These are phyloP conservation scores for Rhea americana DNA, from an alignment of 2,113 vertebrate species.

Conservation along the genomic window DNA sequence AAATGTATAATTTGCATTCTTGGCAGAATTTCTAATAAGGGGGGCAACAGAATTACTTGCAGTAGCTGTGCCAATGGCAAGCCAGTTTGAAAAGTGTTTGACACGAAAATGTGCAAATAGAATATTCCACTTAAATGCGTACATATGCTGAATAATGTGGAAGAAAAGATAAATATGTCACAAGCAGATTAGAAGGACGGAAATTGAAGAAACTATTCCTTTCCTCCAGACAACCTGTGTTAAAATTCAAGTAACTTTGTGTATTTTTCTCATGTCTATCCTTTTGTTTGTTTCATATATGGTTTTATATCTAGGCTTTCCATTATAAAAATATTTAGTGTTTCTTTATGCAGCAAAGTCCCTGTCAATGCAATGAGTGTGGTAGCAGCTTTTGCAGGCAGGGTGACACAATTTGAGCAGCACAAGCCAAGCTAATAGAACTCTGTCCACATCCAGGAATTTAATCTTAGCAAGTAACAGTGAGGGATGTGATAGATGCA, in stretches of 20 bases:
- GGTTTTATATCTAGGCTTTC: neutral
- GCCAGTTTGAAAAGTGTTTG: neutral
- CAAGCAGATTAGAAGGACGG: neutral
- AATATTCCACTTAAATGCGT: neutral
- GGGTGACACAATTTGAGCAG: neutral
- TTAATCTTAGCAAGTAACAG: neutral
- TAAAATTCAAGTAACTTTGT: neutral
- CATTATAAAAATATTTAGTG: neutral
- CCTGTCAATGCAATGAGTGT: fast-evolving
- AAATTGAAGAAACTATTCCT: neutral
- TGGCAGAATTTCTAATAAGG: neutral
- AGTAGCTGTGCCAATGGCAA: neutral
- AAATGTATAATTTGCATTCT: conserved; percentile 26
- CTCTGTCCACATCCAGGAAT: neutral
- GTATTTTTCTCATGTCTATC: neutral
- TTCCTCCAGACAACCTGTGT: neutral
- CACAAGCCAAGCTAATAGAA: neutral
- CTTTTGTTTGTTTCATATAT: neutral
- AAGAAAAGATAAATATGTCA: neutral
- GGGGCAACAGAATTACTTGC: neutral
- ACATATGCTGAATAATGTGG: fast-evolving
- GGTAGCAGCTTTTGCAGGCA: neutral
- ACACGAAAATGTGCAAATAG: neutral
- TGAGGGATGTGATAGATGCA: neutral
- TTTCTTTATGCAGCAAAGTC: neutral